Conservation (phyloP, 1,140 invertebrate species). For the Leucophenga varia region DNA sequence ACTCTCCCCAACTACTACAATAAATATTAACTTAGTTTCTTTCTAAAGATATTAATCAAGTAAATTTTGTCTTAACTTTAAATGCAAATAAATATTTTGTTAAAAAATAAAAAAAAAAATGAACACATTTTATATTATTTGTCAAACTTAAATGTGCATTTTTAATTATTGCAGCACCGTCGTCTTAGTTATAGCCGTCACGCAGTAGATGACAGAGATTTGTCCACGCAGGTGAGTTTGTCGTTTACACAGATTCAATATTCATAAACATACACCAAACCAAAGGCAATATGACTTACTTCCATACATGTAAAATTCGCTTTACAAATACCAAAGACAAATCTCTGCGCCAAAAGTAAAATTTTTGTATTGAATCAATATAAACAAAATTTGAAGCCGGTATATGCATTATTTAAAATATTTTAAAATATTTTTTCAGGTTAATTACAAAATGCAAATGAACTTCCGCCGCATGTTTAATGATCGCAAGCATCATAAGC, state of each 20-base stretch:
- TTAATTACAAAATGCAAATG: constrained; percentile 90
- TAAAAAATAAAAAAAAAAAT: no score
- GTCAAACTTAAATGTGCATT: constrained; percentile 3
- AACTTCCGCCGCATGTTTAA: constrained; percentile 81
- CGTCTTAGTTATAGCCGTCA: constrained; percentile 87
- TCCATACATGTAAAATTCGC: no score
- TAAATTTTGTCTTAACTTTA: no score
- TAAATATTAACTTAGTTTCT: no score
- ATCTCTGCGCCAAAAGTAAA: constrained; percentile 9
- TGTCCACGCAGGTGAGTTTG: constrained; percentile 68
- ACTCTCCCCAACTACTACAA: no score
- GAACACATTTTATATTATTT: no score
- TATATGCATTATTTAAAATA: no score
- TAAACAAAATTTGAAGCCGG: no score
- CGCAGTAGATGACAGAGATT: constrained; percentile 83
- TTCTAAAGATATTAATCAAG: no score
- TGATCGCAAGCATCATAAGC: constrained; percentile 80
- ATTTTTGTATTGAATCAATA: neutral
- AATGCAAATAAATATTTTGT: no score
- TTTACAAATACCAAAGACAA: constrained; percentile 1
- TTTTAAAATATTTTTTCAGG: constrained; percentile 58
- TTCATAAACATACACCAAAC: constrained; percentile 6
- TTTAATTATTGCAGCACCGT: constrained; percentile 70
- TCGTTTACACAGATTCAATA: constrained; percentile 20
- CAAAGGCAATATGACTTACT: neutral